Percentiles rank a stretch among this genome's conserved stretches.
Conservation (phyloP, 2,888 invertebrate species). For the Apamea anceps region DNA sequence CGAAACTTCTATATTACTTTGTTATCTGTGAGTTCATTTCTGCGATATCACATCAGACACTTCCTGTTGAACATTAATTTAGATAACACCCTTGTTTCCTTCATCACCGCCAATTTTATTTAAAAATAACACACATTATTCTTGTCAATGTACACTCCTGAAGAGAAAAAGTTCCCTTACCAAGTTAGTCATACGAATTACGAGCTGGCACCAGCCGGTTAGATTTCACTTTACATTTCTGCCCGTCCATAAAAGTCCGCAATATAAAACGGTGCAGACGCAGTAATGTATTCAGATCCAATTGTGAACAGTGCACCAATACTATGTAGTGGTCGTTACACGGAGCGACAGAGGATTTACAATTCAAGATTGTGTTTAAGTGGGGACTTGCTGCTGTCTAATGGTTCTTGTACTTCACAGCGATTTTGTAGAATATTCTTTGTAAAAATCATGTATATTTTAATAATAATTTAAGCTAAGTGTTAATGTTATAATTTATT, state of each 20-base stretch:
- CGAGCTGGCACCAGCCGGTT: conserved; percentile 65
- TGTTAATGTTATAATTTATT: conserved; percentile 30
- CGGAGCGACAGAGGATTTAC: conserved; percentile 65
- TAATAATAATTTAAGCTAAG: conserved; percentile 20
- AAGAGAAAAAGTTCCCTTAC: conserved; percentile 45
- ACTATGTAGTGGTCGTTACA: conserved; percentile 68
- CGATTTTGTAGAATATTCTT: conserved; percentile 50
- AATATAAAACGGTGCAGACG: conserved; percentile 70
- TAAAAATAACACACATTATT: conserved; percentile 40
- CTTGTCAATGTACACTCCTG: conserved; percentile 33
- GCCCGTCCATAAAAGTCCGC: conserved; percentile 66
- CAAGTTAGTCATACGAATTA: conserved; percentile 59
- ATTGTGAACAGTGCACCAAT: conserved; percentile 72
- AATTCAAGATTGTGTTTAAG: conserved; percentile 70
- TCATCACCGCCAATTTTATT: conserved; percentile 17
- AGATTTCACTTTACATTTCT: conserved; percentile 72
- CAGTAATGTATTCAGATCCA: conserved; percentile 77
- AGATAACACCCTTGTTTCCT: background rate
- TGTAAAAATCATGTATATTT: conserved; percentile 42
- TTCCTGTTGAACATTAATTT: background rate
- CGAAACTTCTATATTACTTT: background rate
- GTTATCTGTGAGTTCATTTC: background rate
- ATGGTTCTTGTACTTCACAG: conserved; percentile 55
- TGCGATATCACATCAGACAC: background rate
- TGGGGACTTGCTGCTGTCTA: conserved; percentile 62